These are phyloP conservation scores for Callaeas wilsoni DNA, from an alignment of 2,113 vertebrate species.

Conservation along the genomic window DNA sequence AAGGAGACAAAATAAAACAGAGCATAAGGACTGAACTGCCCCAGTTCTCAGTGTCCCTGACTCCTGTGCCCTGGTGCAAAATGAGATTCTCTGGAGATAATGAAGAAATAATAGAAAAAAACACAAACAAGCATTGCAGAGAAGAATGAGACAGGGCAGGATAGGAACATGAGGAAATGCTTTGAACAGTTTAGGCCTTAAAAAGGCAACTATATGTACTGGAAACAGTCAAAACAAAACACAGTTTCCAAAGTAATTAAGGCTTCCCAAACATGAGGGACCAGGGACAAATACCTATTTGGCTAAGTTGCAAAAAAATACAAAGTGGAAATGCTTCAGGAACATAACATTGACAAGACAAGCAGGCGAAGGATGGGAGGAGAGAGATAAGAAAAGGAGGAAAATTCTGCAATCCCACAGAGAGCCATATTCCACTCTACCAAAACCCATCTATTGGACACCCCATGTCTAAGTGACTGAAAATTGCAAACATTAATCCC, in stretches of 20 bases:
- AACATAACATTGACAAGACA: slow-evolving; percentile 30
- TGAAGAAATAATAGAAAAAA: background rate
- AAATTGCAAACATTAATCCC: slow-evolving; percentile 81
- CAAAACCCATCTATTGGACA: slow-evolving; percentile 74
- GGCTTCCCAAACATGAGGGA: slow-evolving; percentile 17
- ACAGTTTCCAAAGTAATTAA: slow-evolving; percentile 54
- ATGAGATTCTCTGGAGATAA: background rate
- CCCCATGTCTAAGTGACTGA: slow-evolving; percentile 77
- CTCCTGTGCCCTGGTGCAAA: background rate
- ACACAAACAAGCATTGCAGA: background rate
- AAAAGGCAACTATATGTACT: background rate
- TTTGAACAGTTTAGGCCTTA: background rate
- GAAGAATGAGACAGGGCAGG: background rate
- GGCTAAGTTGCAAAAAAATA: slow-evolving; percentile 39
- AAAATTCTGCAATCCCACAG: slow-evolving; percentile 72
- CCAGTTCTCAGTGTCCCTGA: background rate
- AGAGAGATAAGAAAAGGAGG: slow-evolving; percentile 63
- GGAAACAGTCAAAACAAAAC: slow-evolving; percentile 17
- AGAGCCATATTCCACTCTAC: slow-evolving; percentile 68
- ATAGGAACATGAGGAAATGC: background rate
- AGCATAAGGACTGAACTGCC: background rate
- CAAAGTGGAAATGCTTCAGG: slow-evolving; percentile 30
- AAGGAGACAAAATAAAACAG: slow-evolving; percentile 20
- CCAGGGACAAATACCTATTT: slow-evolving; percentile 47
- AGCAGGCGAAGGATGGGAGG: slow-evolving; percentile 16